Base-by-base conservation (phyloP, 2,888 invertebrate genomes). In the Ectemnius cavifrons region DNA sequence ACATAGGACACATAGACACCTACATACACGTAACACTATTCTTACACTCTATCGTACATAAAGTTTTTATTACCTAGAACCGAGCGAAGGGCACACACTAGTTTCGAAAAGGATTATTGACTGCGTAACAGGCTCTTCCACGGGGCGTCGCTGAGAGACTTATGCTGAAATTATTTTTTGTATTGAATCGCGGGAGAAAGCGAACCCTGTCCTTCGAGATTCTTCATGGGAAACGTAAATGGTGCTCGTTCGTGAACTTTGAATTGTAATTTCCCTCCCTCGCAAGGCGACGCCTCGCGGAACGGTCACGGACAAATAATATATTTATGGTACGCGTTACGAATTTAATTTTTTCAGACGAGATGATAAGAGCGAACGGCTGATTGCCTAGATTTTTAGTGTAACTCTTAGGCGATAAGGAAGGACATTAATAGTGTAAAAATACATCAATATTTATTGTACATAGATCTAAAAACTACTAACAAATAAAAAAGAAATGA, bases 401-500 rank as follows among this genome's bases (percentile, higher is more conserved):
- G 75, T 87, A 88, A 88, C 81, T 86, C 86, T 77, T 86, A 82
- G 86, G 80, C 74, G 81, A 83, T 85, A 85, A 82, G 70, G 83
- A 74, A 85, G 80, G 76, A 86, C 82, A 86, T 87, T 87, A 86
- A 85, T 90, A 90, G 87, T 91, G 91, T 91, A 90, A 90, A 88
- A 90, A 89, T 89, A 87, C 87, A 90, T 87, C 90, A 88, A 90
- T 91, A 90, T 91, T 91, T 91, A 91, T 91, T 91, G 91, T 91
- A 91, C 90, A 91, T 91, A 91, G 87, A 89, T 89, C 89, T 90
- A 88, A 89, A 88, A 88, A 82, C 87, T 91, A 91, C 89, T 90
- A 91, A 91, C 90, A 89, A 91, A 91, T 91, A 91, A 90, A 90
- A 88, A 86, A 85, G 84, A 89, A 89, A 88, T 84, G 88, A 86